Percentiles rank a stretch among this genome's conserved stretches.
phyloP scores from a whole-genome alignment of 2,888 invertebrate species.

The Dioctria linearis region DNA sequence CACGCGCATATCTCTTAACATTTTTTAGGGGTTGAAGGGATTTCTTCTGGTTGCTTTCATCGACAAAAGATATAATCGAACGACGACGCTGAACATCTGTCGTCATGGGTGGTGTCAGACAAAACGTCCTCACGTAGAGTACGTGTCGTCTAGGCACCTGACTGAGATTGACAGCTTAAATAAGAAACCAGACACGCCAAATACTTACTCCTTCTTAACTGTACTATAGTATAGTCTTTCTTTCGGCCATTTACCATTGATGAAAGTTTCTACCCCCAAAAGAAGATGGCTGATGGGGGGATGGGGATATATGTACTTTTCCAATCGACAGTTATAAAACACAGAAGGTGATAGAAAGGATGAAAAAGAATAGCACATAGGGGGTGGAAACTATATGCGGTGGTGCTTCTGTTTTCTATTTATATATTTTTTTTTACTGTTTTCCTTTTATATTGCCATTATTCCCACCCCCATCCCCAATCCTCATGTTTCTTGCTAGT shows the following conservation, averaged over 20 bases:
- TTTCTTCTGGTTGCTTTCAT: neutral
- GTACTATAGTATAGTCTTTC: too few species aligned
- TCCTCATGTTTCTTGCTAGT: neutral
- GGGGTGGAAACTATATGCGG: slow-evolving; percentile 3
- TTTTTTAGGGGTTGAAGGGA: neutral
- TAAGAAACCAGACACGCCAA: slow-evolving; percentile 16
- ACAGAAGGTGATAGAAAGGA: neutral
- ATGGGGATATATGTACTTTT: neutral
- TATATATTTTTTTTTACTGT: slow-evolving; percentile 23
- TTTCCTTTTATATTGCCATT: slow-evolving; percentile 32
- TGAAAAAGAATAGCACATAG: neutral
- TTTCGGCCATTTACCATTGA: slow-evolving; percentile 4
- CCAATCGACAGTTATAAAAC: neutral
- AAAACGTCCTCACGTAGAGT: slow-evolving; percentile 34
- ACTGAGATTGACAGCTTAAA: slow-evolving; percentile 48
- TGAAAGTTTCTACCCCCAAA: neutral
- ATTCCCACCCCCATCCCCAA: slow-evolving; percentile 6
- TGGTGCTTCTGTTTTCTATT: slow-evolving; percentile 42
- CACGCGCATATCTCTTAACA: slow-evolving; percentile 26
- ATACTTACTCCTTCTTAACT: neutral
- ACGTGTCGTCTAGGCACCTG: slow-evolving; percentile 47
- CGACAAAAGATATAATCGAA: slow-evolving; percentile 37
- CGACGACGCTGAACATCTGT: slow-evolving; percentile 37
- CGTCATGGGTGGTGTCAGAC: slow-evolving; percentile 19
- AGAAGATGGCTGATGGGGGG: too few species aligned